Conservation (phyloP, 2,797 vertebrate genomes). For the Molossus alvarezi region DNA sequence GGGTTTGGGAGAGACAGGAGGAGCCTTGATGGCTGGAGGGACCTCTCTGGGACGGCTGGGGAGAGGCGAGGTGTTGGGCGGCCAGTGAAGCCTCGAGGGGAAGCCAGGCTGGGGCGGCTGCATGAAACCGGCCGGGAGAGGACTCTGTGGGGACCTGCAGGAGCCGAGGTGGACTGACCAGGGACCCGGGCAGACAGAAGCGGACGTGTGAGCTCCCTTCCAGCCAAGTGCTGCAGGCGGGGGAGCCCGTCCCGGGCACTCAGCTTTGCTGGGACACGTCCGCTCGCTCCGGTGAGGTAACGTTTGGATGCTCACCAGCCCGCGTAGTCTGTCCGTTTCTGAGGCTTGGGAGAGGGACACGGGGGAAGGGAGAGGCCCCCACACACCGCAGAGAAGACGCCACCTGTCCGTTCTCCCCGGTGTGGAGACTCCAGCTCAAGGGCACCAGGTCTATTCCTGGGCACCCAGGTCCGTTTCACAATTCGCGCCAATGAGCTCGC, state of each 20-base stretch:
- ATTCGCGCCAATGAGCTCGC: conserved; percentile 17
- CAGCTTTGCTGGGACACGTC: neutral
- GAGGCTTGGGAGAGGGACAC: neutral
- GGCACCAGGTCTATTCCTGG: neutral
- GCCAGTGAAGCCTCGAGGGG: too few species aligned
- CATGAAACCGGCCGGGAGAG: neutral
- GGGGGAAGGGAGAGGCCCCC: neutral
- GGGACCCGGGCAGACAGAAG: neutral
- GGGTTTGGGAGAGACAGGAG: neutral
- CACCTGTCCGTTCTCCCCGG: neutral
- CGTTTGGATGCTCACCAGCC: neutral
- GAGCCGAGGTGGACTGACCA: neutral
- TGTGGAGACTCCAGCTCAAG: neutral
- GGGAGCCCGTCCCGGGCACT: too few species aligned
- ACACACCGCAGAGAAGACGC: neutral
- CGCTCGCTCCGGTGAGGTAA: neutral
- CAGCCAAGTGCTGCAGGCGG: too few species aligned
- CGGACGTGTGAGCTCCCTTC: neutral
- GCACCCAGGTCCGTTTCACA: neutral
- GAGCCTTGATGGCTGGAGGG: neutral
- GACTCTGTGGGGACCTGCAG: neutral
- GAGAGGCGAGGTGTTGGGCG: neutral
- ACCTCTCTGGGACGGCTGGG: neutral
- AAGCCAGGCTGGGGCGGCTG: neutral
- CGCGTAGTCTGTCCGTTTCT: neutral